Base-by-base conservation (phyloP, 2,797 vertebrate species). In the Pampus argenteus region DNA sequence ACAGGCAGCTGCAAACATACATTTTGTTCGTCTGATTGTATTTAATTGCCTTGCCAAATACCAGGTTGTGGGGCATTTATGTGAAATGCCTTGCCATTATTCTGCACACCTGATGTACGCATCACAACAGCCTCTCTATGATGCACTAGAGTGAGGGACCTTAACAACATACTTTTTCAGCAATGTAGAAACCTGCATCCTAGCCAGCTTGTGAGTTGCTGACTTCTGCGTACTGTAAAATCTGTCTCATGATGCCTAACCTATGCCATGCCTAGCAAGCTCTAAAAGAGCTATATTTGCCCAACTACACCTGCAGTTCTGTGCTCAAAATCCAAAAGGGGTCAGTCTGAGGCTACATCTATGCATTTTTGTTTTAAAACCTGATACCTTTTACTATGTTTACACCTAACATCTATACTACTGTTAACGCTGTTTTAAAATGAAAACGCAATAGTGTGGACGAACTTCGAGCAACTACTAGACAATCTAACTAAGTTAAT, bases 301-400 rank as follows among this genome's bases (percentile, higher is more conserved):
- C 29, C 51, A 52, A 44, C 75, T 76, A 78, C 73, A 89, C 78
- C 76, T 79, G 67, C 25, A 59, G 14, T 20, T 55, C 63, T 66
- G 68, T 84, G 91, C 84, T 72, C 66, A 85, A 83, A 90, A 89
- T 68, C 71, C 40, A 34, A 59, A 36, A 63, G 57, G 86, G 81
- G 74, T 85, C 81, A 85, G 83, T 79, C 82, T 79, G n/a, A n/a
- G n/a, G n/a, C n/a, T n/a, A n/a, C n/a, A n/a, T n/a, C n/a, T n/a
- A n/a, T n/a, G n/a, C n/a, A n/a, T n/a, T n/a, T n/a, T n/a, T n/a
- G n/a, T n/a, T n/a, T n/a, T n/a, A n/a, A n/a, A n/a, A n/a, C n/a
- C n/a, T n/a, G n/a, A n/a, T n/a, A n/a, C n/a, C n/a, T n/a, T n/a
- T n/a, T n/a, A n/a, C n/a, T n/a, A n/a, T n/a, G n/a, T n/a, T n/a